phyloP scores from a whole-genome alignment of 2,888 invertebrate species.

The Amblyjoppa proteus region DNA sequence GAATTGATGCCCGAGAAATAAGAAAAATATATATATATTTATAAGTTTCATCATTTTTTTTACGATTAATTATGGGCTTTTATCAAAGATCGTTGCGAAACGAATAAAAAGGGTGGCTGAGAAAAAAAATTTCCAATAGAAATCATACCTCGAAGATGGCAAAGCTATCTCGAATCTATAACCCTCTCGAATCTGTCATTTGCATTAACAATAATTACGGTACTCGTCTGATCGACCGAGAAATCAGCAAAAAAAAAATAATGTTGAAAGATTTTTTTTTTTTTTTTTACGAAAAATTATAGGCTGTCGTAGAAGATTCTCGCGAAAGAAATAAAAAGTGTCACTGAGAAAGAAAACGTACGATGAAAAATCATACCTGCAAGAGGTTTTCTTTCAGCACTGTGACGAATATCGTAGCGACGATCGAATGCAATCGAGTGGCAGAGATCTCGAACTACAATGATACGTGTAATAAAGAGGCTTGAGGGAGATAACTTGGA shows the following conservation, averaged over 20 bases:
- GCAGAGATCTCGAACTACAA: neutral
- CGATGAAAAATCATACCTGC: neutral
- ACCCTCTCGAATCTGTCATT: too few relatives aligned
- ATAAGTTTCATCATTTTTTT: neutral
- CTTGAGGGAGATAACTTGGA: slow-evolving; percentile 20
- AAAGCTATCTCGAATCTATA: too few relatives aligned
- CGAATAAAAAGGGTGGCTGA: neutral
- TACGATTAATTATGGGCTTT: neutral
- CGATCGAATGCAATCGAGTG: neutral
- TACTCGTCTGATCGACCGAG: too few relatives aligned
- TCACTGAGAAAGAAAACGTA: neutral
- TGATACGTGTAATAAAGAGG: slow-evolving; percentile 2
- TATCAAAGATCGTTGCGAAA: neutral
- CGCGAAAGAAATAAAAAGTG: neutral
- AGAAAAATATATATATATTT: neutral
- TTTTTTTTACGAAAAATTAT: neutral
- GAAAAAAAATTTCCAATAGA: neutral
- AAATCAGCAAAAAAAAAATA: too few relatives aligned
- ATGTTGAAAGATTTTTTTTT: neutral
- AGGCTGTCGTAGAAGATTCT: neutral
- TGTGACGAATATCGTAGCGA: neutral
- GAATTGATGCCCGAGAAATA: neutral
- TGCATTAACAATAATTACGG: too few relatives aligned
- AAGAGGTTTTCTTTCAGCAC: neutral
- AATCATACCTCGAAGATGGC: neutral